These are phyloP conservation scores for Bolinopsis microptera DNA, from an alignment of 37 sponge, comb jelly and placozoan genomes.

Conservation along the genomic window DNA sequence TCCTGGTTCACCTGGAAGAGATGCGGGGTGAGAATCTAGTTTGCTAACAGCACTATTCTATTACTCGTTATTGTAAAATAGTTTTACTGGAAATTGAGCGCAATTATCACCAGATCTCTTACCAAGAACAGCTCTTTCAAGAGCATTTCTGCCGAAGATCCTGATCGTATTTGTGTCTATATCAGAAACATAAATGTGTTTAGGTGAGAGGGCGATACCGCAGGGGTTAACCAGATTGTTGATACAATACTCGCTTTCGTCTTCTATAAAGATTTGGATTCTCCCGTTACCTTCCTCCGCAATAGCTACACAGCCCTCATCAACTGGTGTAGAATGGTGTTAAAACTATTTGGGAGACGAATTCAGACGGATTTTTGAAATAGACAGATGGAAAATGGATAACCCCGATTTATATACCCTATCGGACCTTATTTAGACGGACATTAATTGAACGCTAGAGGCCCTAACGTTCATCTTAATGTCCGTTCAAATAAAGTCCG, in stretches of 20 bases:
- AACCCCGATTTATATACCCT: no score
- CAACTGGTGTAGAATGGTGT: not conserved
- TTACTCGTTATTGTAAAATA: no score
- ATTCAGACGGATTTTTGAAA: not conserved
- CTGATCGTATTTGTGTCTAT: not conserved
- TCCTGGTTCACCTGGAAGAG: slow-evolving; percentile 25
- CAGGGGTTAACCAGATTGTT: slow-evolving; percentile 56
- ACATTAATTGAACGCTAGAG: no score
- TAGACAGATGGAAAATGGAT: no score
- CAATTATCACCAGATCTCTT: not conserved
- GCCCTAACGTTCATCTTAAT: no score
- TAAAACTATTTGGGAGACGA: no score
- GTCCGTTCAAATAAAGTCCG: no score
- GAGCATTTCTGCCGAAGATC: slow-evolving; percentile 46
- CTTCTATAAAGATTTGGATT: slow-evolving; percentile 55
- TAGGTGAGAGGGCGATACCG: slow-evolving; percentile 16
- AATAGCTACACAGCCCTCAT: slow-evolving; percentile 56
- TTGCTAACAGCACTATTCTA: not conserved
- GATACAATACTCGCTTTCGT: slow-evolving; percentile 61
- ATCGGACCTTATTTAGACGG: no score
- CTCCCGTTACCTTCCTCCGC: slow-evolving; percentile 47
- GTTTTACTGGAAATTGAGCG: no score
- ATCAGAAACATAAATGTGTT: slow-evolving; percentile 44
- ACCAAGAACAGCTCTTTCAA: slow-evolving; percentile 26
- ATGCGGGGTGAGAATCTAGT: not conserved